A percentile compares a stretch with the other conserved stretches of the same genome.
These are phyloP conservation scores for Drosophila yooni DNA, from an alignment of 2,888 invertebrate genomes.

Conservation along the genomic window DNA sequence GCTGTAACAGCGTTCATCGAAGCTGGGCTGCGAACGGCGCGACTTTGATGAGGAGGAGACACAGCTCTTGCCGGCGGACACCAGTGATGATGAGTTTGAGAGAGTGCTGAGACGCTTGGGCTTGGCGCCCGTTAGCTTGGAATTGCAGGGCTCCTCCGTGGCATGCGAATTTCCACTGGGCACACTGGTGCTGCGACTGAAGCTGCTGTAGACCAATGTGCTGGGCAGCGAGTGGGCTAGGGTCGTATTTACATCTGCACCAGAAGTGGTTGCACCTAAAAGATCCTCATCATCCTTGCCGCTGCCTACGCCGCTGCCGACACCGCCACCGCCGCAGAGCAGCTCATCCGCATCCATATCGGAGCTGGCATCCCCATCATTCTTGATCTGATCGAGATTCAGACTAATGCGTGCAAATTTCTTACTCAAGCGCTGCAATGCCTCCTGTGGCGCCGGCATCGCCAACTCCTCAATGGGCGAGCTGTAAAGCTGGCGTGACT, in stretches of 20 bases:
- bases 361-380: conserved; percentile 47
- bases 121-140: conserved; percentile 81
- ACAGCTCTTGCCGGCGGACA: conserved; percentile 67
- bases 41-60: conserved; percentile 69
- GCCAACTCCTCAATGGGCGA: conserved; percentile 81
- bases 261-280: conserved; percentile 16
- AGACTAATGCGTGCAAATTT: conserved; percentile 82
- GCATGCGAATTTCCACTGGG: conserved; percentile 45
- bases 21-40: conserved; percentile 76
- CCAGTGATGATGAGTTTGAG: conserved; percentile 76
- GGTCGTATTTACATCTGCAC: conserved; percentile 32
- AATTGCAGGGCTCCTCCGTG: conserved; percentile 48
- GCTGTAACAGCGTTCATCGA: conserved; percentile 82
- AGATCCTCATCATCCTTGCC: conserved; percentile 40
- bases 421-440: conserved; percentile 73
- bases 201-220: conserved; percentile 64
- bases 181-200: conserved; percentile 67
- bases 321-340: conserved; percentile 26
- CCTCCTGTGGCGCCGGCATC: conserved; percentile 64
- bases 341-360: conserved; percentile 59
- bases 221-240: conserved; percentile 78
- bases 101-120: conserved; percentile 82
- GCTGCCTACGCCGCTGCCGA: background rate
- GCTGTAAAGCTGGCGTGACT: conserved; percentile 77
- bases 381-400: conserved; percentile 82